Conservation (phyloP, 1,140 invertebrate species). For the Portunus trituberculatus region DNA sequence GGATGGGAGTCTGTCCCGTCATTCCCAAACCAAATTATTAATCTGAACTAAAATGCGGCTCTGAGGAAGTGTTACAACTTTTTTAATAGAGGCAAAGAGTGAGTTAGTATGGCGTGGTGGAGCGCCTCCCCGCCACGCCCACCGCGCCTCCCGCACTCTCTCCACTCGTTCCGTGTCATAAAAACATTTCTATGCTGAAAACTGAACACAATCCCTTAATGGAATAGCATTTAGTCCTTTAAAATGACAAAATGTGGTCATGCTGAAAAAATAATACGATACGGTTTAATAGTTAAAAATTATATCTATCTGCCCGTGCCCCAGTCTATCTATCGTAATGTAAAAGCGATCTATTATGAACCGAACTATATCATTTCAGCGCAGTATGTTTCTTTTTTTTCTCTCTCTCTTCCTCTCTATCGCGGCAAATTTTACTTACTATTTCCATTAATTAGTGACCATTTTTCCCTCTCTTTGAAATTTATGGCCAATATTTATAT, state of each 20-base stretch:
- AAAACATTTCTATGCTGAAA: not conserved
- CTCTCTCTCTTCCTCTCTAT: no score
- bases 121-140: not conserved
- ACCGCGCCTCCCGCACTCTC: not conserved
- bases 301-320: no score
- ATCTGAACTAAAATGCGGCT: not conserved
- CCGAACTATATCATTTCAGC: no score
- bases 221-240: not conserved
- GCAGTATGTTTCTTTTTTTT: no score
- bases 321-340: no score
- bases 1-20: not conserved
- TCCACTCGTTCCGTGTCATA: not conserved
- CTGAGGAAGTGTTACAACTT: not conserved
- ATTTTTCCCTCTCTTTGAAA: no score
- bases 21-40: not conserved
- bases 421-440: no score
- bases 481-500: no score
- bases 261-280: not conserved
- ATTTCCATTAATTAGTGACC: no score
- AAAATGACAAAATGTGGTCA: not conserved
- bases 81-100: not conserved
- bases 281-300: no score
- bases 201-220: not conserved
- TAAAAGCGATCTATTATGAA: no score
- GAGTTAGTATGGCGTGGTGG: not conserved